Percentiles rank a stretch among this genome's conserved stretches.
Conservation (phyloP, 2,888 invertebrate species). For the Ichneumoninae sp. region DNA sequence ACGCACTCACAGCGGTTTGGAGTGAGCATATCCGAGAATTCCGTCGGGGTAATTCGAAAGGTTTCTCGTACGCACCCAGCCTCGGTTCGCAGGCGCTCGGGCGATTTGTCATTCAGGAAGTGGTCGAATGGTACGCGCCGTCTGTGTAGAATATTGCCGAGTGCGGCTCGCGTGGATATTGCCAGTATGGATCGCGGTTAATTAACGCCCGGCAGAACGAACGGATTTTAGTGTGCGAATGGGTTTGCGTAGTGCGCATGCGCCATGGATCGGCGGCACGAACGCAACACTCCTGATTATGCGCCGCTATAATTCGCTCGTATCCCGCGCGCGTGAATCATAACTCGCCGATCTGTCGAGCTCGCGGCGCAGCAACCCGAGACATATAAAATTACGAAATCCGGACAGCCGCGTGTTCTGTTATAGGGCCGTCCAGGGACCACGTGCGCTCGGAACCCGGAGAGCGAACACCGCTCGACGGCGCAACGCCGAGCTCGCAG, state of each 20-base stretch:
- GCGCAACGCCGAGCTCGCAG: neutral
- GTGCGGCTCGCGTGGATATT: neutral
- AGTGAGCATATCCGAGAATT: constrained; percentile 31
- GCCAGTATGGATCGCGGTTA: neutral
- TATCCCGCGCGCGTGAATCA: constrained; percentile 48
- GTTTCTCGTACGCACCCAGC: constrained; percentile 16
- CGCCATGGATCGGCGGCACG: neutral
- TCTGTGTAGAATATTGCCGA: neutral
- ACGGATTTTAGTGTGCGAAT: neutral
- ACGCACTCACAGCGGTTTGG: neutral
- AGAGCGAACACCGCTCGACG: neutral
- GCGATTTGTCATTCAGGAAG: constrained; percentile 41
- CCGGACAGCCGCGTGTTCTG: neutral
- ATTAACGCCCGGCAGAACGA: constrained; percentile 2
- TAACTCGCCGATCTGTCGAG: constrained; percentile 18
- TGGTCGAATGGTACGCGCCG: constrained; percentile 9
- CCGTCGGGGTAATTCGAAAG: constrained; percentile 39
- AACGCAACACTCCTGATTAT: constrained; percentile 8
- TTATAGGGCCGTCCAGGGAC: constrained; percentile 29
- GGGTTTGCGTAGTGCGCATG: neutral
- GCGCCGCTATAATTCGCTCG: neutral
- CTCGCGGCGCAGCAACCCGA: constrained; percentile 4
- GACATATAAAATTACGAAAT: constrained; percentile 51
- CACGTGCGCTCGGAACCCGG: constrained; percentile 6
- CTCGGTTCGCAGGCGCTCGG: neutral